Conservation (phyloP, 2,113 vertebrate genomes). For the Dryoscopus gambensis region DNA sequence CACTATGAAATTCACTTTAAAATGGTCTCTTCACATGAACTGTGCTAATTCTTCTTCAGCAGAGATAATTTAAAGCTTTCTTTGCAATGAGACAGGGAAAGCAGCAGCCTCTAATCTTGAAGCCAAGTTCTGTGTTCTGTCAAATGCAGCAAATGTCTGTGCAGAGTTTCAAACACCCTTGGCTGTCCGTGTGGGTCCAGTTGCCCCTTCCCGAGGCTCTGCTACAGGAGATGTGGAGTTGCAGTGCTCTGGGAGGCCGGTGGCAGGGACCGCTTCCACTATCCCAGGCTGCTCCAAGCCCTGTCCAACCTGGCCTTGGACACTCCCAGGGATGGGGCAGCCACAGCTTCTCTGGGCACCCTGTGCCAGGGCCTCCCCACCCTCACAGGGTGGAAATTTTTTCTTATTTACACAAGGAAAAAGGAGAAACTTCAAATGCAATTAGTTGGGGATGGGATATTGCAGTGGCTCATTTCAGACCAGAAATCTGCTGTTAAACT, state of each 20-base stretch:
- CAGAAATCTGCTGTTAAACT: neutral
- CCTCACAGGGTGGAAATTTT: neutral
- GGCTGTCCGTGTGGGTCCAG: accelerated
- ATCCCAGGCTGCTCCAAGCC: accelerated
- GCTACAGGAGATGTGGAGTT: neutral
- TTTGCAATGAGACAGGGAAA: neutral
- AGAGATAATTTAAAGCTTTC: neutral
- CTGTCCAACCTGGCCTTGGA: accelerated
- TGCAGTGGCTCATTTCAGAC: accelerated
- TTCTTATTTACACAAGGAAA: neutral
- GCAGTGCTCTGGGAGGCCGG: accelerated
- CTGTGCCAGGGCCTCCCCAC: neutral
- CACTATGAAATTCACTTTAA: neutral
- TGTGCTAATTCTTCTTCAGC: neutral
- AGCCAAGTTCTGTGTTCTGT: neutral
- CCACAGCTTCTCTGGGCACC: neutral
- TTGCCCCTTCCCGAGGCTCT: neutral
- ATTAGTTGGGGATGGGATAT: neutral
- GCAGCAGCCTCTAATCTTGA: neutral
- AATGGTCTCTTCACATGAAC: neutral
- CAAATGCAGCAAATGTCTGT: neutral
- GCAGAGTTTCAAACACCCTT: neutral
- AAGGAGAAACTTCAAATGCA: neutral
- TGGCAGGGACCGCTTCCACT: neutral
- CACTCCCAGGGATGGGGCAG: neutral